Base-by-base conservation (phyloP, 2,888 invertebrate species). In the Ormyrus labotus region DNA sequence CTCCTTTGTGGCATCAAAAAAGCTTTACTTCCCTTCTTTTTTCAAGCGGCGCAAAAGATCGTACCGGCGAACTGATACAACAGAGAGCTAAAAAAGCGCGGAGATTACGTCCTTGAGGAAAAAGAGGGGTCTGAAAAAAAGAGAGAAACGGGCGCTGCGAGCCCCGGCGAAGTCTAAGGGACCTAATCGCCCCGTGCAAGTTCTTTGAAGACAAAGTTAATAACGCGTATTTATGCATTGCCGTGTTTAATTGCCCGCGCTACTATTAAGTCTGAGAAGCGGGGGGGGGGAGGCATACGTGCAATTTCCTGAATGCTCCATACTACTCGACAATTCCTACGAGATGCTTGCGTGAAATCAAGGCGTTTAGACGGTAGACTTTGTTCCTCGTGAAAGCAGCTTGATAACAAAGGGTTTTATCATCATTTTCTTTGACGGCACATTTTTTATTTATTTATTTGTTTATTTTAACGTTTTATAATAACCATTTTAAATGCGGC, bases 151-250 rank as follows among this genome's bases (percentile, higher is more conserved):
- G 55, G 60, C 50, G 69, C 13, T 68, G 64, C 65, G 69, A 53
- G 50, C 63, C 67, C 19, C 55, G 57, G 45, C 61, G 67, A 74
- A 75, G 78, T 83, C 83, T 84, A 84, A 88, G 87, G 87, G 85
- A 85, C 86, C 87, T 88, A 88, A 88, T 88, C 86, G 87, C 77
- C 45, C 75, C 10, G 63, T 65, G 10, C 7, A 82, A 80, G 83
- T 84, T 85, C 87, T 88, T 88, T 88, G 88, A 88, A 83, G 86
- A 83, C 84, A 87, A 86, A 87, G 88, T 87, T 88, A 88, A 88
- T 86, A 88, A 87, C 88, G 86, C 85, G 87, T 88, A 88, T 88
- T 88, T 88, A 88, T 87, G 87, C 86, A 85, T 88, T 87, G 86
- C 85, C 87, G 85, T 85, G 87, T 87, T 87, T 87, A 87, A 88